These are phyloP conservation scores for Scaptomyza cyrtandrae DNA, from an alignment of 2,888 invertebrate genomes.

Conservation along the genomic window DNA sequence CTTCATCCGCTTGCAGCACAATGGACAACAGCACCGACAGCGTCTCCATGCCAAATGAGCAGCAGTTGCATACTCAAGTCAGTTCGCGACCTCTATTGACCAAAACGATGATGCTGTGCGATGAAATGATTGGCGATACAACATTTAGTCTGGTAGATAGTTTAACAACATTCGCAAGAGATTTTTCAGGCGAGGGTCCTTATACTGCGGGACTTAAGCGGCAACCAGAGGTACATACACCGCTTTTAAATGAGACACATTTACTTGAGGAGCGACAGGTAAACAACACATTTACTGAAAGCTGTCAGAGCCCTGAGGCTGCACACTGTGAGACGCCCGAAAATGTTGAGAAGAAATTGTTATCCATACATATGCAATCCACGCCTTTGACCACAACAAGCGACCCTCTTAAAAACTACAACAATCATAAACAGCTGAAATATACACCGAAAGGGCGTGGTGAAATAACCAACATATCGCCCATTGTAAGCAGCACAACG, in stretches of 20 bases:
- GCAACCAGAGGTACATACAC: slow-evolving; percentile 26
- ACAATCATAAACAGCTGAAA: slow-evolving; percentile 61
- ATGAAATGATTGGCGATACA: slow-evolving; percentile 82
- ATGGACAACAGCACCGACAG: slow-evolving; percentile 84
- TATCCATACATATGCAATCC: slow-evolving; percentile 73
- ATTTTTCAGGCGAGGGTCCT: slow-evolving; percentile 21
- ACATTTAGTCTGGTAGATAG: slow-evolving; percentile 82
- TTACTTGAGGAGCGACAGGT: slow-evolving; percentile 53
- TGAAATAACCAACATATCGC: slow-evolving; percentile 81
- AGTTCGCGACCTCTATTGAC: slow-evolving; percentile 1
- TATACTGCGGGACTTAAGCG: slow-evolving; percentile 66
- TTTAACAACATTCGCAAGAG: slow-evolving; percentile 41
- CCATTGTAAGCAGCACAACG: slow-evolving; percentile 68
- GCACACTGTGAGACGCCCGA: slow-evolving; percentile 81
- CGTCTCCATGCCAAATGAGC: slow-evolving; percentile 54
- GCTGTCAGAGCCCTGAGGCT: slow-evolving; percentile 51
- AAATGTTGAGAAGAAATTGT: slow-evolving; percentile 58
- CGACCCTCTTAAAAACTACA: slow-evolving; percentile 9
- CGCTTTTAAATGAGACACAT: slow-evolving; percentile 70
- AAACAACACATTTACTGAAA: slow-evolving; percentile 65
- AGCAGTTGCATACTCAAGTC: slow-evolving; percentile 7
- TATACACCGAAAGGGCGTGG: slow-evolving; percentile 73
- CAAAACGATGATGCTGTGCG: slow-evolving; percentile 67
- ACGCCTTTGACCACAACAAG: slow-evolving; percentile 75
- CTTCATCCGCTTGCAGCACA: slow-evolving; percentile 82